phyloP scores from a whole-genome alignment of 2,797 vertebrate genomes.

The Gymnodraco acuticeps region DNA sequence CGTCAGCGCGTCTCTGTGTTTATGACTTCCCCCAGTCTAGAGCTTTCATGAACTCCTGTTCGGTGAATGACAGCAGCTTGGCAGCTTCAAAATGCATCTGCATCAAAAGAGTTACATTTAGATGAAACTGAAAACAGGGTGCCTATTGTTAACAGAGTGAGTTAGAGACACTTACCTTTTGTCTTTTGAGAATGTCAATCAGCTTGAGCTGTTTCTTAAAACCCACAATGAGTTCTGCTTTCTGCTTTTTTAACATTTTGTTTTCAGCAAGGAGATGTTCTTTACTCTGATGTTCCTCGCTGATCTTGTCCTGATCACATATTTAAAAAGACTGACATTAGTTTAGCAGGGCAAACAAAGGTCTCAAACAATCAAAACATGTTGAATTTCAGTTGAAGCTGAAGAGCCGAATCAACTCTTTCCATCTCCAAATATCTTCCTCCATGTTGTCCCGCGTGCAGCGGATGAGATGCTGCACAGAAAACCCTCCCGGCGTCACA shows the following conservation, averaged over 20 bases:
- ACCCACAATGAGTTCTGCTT: constrained; percentile 90
- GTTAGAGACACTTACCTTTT: constrained; percentile 87
- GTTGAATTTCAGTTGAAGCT: background rate
- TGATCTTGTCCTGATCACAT: constrained; percentile 85
- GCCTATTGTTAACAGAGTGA: background rate
- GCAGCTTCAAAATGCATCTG: constrained; percentile 98
- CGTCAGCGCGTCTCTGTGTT: constrained; percentile 17
- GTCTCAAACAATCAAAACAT: background rate
- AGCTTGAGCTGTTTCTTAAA: constrained; percentile 97
- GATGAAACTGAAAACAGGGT: background rate
- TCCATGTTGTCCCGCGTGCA: background rate
- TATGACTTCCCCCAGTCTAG: constrained; percentile 91
- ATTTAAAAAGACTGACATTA: constrained; percentile 12
- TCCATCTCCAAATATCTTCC: background rate
- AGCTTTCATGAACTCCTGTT: constrained; percentile 96
- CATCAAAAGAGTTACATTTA: background rate
- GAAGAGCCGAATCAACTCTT: background rate
- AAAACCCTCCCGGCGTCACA: background rate
- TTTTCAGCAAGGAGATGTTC: constrained; percentile 92
- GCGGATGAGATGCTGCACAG: background rate
- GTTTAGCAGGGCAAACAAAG: background rate
- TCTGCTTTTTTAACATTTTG: constrained; percentile 94
- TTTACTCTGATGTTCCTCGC: constrained; percentile 88
- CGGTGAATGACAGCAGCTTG: constrained; percentile 96
- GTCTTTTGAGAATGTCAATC: constrained; percentile 96